Conservation (phyloP, 2,797 vertebrate species). For the Halcyon chelicuti region DNA sequence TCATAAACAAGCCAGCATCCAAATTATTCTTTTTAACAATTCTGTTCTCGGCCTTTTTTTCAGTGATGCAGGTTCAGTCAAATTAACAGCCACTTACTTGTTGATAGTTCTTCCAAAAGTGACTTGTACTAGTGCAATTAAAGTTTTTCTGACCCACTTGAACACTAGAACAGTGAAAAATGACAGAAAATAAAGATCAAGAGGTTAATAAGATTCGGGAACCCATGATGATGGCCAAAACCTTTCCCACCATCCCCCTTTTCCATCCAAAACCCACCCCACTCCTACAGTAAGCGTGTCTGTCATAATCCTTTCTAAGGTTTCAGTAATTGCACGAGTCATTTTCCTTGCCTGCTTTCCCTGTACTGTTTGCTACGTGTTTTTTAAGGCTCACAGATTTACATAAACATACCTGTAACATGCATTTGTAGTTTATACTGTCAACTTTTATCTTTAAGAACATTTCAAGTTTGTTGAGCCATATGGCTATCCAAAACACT, state of each 20-base stretch:
- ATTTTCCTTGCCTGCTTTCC: background rate
- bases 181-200: background rate
- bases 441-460: background rate
- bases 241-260: fast-evolving
- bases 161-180: slow-evolving; percentile 87
- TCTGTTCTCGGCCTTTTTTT: background rate
- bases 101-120: slow-evolving; percentile 99
- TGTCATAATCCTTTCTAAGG: background rate
- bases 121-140: slow-evolving; percentile 99
- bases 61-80: background rate
- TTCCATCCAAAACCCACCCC: background rate
- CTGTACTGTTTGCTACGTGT: background rate
- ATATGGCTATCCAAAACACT: background rate
- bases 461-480: background rate
- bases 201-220: background rate
- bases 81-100: slow-evolving; percentile 87
- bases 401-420: background rate
- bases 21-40: background rate
- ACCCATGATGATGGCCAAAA: fast-evolving
- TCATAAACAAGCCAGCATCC: background rate
- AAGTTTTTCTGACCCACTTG: slow-evolving; percentile 98
- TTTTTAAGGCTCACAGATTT: background rate
- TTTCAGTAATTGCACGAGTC: background rate
- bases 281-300: background rate
- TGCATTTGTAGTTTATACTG: background rate